These are phyloP conservation scores for zebrafish (Danio rerio) DNA, from an alignment of 2,113 vertebrate species.

Conservation along the genomic window DNA sequence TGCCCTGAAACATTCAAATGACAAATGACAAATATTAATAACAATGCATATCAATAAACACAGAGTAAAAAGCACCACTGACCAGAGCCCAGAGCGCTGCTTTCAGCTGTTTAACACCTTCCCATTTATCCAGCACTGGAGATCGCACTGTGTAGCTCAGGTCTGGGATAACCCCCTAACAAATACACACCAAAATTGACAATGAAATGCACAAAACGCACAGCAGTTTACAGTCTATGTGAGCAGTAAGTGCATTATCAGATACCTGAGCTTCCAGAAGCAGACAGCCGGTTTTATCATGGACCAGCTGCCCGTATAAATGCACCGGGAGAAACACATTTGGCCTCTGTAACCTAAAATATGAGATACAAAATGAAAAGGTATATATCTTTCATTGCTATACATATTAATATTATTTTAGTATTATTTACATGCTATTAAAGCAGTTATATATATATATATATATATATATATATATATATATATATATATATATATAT, in stretches of 20 bases:
- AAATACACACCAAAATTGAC: not conserved
- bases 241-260: not conserved
- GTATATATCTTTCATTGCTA: not conserved
- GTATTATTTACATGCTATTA: not conserved
- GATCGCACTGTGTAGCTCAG: constrained; percentile 84
- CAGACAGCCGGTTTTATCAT: constrained; percentile 88
- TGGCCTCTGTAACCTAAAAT: constrained; percentile 81
- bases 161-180: constrained; percentile 82
- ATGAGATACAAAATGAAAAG: not conserved
- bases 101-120: constrained; percentile 87
- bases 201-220: not conserved
- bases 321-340: constrained; percentile 86
- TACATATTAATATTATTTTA: not conserved
- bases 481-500: too few species aligned
- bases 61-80: constrained; percentile 53
- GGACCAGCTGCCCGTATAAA: constrained; percentile 85
- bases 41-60: not conserved
- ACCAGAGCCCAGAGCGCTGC: constrained; percentile 89
- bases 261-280: constrained; percentile 85
- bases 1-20: constrained; percentile 76
- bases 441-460: too few species aligned
- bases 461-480: too few species aligned
- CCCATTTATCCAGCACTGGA: constrained; percentile 85
- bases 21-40: not conserved
- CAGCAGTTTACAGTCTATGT: too few species aligned